Evolutionary conservation across 2,888 invertebrate species (phyloP), one percentile per base, ranked within the genome.

Genomic region (Pandemis heparana): DNA sequence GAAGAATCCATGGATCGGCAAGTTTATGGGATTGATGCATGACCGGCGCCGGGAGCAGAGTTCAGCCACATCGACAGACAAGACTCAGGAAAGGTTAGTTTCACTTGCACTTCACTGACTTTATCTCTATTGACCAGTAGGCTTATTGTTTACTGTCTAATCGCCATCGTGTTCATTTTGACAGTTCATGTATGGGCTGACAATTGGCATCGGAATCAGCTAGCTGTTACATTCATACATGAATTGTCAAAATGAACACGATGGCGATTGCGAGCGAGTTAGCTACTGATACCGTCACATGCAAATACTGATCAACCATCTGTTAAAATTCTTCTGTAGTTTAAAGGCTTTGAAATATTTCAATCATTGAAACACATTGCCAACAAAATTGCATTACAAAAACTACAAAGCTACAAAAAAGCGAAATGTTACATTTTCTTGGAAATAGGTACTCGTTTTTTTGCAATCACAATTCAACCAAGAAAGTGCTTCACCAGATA

Each of bases 1-100:
- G 12, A 81, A 81, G 63, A 79, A 78, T 38, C 82, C 80, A 0
- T 83, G 83, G 82, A 48, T 82, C 7, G 80, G 82, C 6, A 80
- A 78, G 53, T 79, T 82, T 23, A 79, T 82, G 69, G 79, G 79
- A 0, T 65, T 82, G 2, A 77, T 81, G 32, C 75, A 75, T 64
- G 78, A 80, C 66, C 78, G 79, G n/a, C 48, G 77, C 14, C 74
- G 78, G 12, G 79, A 81, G n/a, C 79, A 79, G 75, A 79, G 77
- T 38, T 78, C 79, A 1, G 78, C 75, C 0, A 74, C 78, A 0
- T 79, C 81, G 8, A 78, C 77, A 6, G 81, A 81, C 3, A 75
- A 76, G 53, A 79, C 76, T 0, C 81, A 80, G 43, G 78, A 80
- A 46, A 70, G 78, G 81, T 81, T 53, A 77, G 78, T 12, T 2